Conservation (phyloP, 92 coral and sea anemone species). For the Siderastrea siderea region DNA sequence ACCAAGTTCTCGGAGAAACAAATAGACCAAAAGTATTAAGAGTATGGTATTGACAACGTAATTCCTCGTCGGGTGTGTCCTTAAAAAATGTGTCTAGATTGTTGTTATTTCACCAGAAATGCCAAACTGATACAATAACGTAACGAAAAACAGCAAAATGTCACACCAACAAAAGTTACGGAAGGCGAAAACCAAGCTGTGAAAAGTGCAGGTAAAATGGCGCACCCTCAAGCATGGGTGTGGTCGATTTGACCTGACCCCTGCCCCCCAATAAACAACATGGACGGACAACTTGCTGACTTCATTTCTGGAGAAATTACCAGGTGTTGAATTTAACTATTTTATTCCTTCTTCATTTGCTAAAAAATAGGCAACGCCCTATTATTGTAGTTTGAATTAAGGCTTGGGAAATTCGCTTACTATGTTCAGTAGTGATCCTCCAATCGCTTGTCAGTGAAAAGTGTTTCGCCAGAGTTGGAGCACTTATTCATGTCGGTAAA, state of each 20-base stretch:
- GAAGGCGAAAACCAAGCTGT: constrained; percentile 15
- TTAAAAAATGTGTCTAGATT: no score
- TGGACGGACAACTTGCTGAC: background rate
- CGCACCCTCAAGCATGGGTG: background rate
- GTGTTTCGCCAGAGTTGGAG: no score
- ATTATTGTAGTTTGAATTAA: background rate
- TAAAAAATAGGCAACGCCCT: no score
- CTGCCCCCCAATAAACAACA: background rate
- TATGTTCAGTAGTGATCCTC: background rate
- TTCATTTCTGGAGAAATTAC: background rate
- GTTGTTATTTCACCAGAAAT: no score
- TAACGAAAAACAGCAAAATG: no score
- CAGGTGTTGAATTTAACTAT: background rate
- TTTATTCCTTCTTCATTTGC: no score
- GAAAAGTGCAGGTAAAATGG: background rate
- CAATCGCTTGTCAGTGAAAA: background rate
- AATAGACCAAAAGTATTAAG: no score
- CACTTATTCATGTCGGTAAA: no score
- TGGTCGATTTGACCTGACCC: constrained; percentile 9
- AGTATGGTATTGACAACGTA: no score
- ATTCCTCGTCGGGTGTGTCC: no score
- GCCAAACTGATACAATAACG: no score
- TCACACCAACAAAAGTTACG: background rate
- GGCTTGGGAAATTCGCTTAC: background rate
- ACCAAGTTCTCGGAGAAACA: no score